phyloP scores from a whole-genome alignment of 2,888 invertebrate genomes.

The Epinotia brunnichana region DNA sequence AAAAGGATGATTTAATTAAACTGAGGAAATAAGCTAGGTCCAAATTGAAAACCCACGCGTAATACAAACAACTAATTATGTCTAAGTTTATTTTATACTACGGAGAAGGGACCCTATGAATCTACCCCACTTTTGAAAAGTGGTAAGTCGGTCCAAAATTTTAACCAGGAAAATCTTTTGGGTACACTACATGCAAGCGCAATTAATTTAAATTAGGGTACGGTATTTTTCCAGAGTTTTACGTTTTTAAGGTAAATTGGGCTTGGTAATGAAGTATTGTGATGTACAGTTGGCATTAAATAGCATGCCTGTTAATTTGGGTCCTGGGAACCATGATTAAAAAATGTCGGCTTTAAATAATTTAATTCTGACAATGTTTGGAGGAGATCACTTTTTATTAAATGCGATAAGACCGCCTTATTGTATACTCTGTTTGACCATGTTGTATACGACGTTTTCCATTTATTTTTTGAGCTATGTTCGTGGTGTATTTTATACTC shows the following conservation, averaged over 20 bases:
- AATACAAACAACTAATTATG: slow-evolving; percentile 18
- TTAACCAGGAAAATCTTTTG: not conserved
- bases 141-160: not conserved
- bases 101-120: slow-evolving; percentile 16
- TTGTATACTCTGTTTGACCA: no score
- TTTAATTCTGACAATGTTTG: no score
- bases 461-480: no score
- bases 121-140: not conserved
- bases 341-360: no score
- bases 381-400: no score
- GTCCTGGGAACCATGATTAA: no score
- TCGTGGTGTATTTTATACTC: no score
- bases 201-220: slow-evolving; percentile 37
- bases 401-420: no score
- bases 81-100: slow-evolving; percentile 5
- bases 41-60: slow-evolving; percentile 10
- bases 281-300: not conserved
- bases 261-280: slow-evolving; percentile 26
- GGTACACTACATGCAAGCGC: not conserved
- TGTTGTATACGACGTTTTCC: no score
- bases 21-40: not conserved
- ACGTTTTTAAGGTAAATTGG: slow-evolving; percentile 14
- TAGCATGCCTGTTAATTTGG: no score
- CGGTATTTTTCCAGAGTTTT: slow-evolving; percentile 5
- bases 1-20: not conserved